Percentiles rank a stretch among this genome's conserved stretches.
Evolutionary conservation across 2,797 vertebrate genomes (phyloP).

Genomic region (Hipposideros larvatus): DNA sequence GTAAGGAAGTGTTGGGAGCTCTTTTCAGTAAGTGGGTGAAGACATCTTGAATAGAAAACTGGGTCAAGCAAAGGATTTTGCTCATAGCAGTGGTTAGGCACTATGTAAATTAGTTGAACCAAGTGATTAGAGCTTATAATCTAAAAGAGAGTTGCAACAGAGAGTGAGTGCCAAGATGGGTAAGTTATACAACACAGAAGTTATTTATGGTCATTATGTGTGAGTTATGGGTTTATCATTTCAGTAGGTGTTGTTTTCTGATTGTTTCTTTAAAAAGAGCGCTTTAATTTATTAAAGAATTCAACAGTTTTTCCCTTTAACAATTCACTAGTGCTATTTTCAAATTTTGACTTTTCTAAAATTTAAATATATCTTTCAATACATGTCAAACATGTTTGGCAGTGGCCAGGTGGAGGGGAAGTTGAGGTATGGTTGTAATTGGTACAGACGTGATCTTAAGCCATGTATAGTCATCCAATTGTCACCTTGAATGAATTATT

Average conservation of each 20-base stretch:
- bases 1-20: not conserved
- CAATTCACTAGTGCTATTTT: constrained; percentile 11
- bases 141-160: not conserved
- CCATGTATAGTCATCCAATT: not conserved
- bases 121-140: not conserved
- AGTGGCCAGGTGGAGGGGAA: not conserved
- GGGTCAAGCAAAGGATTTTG: not conserved
- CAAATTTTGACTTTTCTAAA: constrained; percentile 21
- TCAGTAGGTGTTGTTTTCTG: not conserved
- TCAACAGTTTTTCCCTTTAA: constrained; percentile 26
- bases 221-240: not conserved
- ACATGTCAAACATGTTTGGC: constrained; percentile 9
- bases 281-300: not conserved
- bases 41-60: not conserved
- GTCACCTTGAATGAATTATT: not conserved
- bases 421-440: not conserved
- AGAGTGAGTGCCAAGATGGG: not conserved
- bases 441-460: not conserved
- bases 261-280: constrained; percentile 44
- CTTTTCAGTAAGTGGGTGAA: not conserved
- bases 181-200: not conserved
- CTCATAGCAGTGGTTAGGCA: not conserved
- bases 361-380: constrained; percentile 7
- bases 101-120: not conserved
- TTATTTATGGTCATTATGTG: not conserved